Percentiles rank a stretch among this genome's conserved stretches.
These are phyloP conservation scores for Gulo gulo DNA, from an alignment of 2,113 vertebrate genomes.

Conservation along the genomic window DNA sequence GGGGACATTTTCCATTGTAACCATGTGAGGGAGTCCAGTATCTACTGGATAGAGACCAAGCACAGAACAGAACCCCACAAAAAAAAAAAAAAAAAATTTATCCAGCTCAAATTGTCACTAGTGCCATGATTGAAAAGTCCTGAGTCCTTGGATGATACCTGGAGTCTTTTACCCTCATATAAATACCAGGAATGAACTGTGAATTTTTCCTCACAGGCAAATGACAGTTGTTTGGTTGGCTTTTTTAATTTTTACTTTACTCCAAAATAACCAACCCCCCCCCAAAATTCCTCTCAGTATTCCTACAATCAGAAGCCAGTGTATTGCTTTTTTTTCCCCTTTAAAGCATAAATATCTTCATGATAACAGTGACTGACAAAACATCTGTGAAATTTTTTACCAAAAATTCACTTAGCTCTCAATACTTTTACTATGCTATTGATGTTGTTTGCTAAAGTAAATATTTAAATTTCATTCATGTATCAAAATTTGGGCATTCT, in stretches of 20 bases:
- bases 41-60: not conserved
- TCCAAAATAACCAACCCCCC: not conserved
- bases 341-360: not conserved
- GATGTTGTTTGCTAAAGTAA: not conserved
- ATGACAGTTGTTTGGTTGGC: not conserved
- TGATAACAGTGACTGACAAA: not conserved
- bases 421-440: not conserved
- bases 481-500: conserved; percentile 29
- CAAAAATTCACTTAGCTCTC: not conserved
- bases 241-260: not conserved
- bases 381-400: not conserved
- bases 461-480: conserved; percentile 16
- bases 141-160: not conserved
- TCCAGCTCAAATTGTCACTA: not conserved
- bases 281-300: not conserved
- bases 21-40: not conserved
- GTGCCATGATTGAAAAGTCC: not conserved
- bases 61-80: not conserved
- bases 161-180: not conserved
- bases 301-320: not conserved
- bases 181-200: not conserved
- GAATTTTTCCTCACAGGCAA: not conserved
- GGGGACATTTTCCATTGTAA: not conserved
- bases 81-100: not conserved
- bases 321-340: not conserved